A percentile compares a stretch with the other conserved stretches of the same genome.
Evolutionary conservation across 2,113 vertebrate species (phyloP).

Genomic region (Scophthalmus maximus): DNA sequence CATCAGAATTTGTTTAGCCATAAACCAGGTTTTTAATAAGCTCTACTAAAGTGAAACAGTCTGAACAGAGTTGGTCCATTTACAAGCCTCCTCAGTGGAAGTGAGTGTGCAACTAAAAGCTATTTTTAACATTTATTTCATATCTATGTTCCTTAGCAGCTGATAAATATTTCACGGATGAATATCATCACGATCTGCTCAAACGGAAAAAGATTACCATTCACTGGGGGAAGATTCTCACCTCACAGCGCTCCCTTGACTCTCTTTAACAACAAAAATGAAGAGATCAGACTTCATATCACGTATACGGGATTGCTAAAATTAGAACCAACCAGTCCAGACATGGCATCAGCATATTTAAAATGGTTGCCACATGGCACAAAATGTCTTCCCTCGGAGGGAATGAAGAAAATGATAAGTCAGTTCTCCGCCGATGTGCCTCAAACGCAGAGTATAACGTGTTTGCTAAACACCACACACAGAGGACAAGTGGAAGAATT

Average conservation of each 20-base stretch:
- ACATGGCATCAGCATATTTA: constrained; percentile 55
- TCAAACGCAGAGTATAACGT: constrained; percentile 31
- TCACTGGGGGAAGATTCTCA: constrained; percentile 3
- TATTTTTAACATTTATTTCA: constrained; percentile 3
- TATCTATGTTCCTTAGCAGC: constrained; percentile 3
- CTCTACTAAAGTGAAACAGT: neutral
- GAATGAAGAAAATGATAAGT: constrained; percentile 45
- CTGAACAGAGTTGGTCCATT: neutral
- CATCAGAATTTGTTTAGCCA: neutral
- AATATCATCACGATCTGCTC: constrained; percentile 12
- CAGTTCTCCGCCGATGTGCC: constrained; percentile 27
- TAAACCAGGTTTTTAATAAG: neutral
- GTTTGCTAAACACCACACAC: neutral
- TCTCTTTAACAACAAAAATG: constrained; percentile 17
- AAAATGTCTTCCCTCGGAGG: constrained; percentile 51
- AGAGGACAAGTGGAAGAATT: constrained; percentile 1
- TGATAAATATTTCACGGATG: constrained; percentile 17
- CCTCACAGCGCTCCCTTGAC: neutral
- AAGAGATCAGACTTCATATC: constrained; percentile 4
- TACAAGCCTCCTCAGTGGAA: neutral
- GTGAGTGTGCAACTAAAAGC: neutral
- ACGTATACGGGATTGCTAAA: constrained; percentile 10
- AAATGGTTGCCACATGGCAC: constrained; percentile 55
- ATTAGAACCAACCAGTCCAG: constrained; percentile 23
- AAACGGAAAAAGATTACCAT: neutral